Conservation (phyloP, 1,140 invertebrate genomes). For the Drosophila asahinai region DNA sequence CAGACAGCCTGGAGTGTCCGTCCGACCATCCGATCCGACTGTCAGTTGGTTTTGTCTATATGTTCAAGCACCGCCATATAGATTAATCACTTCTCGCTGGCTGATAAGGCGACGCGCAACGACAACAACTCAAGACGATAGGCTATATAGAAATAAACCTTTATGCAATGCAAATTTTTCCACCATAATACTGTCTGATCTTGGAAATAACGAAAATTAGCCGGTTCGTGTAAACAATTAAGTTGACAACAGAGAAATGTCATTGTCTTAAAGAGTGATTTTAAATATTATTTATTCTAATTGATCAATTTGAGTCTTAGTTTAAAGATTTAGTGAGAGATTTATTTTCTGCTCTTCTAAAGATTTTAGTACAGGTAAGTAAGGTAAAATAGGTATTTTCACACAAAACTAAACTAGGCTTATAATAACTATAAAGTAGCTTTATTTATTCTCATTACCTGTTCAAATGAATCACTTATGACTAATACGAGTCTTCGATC, state of each 20-base stretch:
- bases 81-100: constrained; percentile 27
- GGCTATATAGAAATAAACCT: constrained; percentile 49
- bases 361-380: too few species aligned
- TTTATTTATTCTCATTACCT: neutral
- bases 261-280: neutral
- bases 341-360: neutral
- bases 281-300: neutral
- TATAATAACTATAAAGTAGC: neutral
- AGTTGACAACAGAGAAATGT: neutral
- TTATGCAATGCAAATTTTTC: constrained; percentile 50
- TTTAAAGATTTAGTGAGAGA: neutral
- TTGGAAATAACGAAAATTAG: constrained; percentile 22
- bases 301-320: neutral
- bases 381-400: neutral
- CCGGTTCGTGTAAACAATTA: constrained; percentile 13
- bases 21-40: constrained; percentile 2
- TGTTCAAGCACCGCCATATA: constrained; percentile 25
- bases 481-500: neutral
- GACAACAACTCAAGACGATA: constrained; percentile 28
- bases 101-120: constrained; percentile 32
- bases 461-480: neutral
- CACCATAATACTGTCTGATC: constrained; percentile 19
- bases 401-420: neutral
- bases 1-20: constrained; percentile 56
- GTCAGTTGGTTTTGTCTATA: constrained; percentile 33